Evolutionary conservation across 2,888 invertebrate species (phyloP).

Genomic region (Chelonus formosanus): DNA sequence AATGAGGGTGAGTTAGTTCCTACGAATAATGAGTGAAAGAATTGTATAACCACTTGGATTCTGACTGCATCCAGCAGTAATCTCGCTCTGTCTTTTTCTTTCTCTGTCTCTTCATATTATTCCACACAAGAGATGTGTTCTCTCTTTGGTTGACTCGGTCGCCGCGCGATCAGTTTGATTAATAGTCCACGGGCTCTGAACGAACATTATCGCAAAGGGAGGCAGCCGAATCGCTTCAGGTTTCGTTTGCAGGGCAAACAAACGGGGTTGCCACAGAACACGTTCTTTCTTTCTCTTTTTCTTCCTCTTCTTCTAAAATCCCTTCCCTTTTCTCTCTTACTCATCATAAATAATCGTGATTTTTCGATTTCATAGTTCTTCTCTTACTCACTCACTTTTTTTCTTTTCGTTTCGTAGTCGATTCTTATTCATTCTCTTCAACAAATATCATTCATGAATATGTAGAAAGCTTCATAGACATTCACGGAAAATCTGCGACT

Average conservation of each 20-base stretch:
- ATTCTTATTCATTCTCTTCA: no score
- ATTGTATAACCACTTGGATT: slow-evolving; percentile 36
- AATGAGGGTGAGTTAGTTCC: slow-evolving; percentile 9
- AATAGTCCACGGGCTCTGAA: slow-evolving; percentile 47
- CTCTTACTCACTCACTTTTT: no score
- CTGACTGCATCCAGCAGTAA: slow-evolving; percentile 33
- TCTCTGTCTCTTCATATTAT: slow-evolving; percentile 19
- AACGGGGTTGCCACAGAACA: slow-evolving; percentile 39
- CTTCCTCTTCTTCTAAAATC: slow-evolving; percentile 24
- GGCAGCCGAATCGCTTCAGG: slow-evolving; percentile 46
- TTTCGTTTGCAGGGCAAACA: slow-evolving; percentile 44
- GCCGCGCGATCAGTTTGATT: slow-evolving; percentile 48
- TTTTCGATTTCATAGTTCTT: slow-evolving; percentile 30
- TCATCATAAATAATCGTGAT: slow-evolving; percentile 57
- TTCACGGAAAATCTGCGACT: no score
- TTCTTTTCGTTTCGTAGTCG: no score
- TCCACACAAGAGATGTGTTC: slow-evolving; percentile 11
- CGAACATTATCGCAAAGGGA: slow-evolving; percentile 49
- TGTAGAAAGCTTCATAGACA: no score
- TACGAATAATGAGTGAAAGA: slow-evolving; percentile 23
- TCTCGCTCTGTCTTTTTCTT: slow-evolving; percentile 3
- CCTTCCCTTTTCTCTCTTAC: slow-evolving; percentile 5
- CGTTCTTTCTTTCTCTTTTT: neutral
- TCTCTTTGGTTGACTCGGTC: slow-evolving; percentile 41
- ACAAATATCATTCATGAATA: no score